phyloP scores from a whole-genome alignment of 2,888 invertebrate genomes.

The Drosophila infuscata region DNA sequence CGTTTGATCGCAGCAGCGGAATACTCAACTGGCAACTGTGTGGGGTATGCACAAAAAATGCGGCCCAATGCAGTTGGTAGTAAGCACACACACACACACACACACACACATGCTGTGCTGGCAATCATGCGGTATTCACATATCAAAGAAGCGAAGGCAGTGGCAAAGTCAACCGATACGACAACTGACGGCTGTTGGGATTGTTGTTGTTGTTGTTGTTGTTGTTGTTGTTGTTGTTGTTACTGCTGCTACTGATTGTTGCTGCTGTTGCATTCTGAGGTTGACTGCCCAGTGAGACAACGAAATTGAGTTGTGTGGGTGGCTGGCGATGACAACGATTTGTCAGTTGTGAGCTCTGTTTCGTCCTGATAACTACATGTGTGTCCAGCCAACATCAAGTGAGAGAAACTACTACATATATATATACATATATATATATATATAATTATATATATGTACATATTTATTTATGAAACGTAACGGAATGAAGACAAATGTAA shows the following conservation, averaged over 20 bases:
- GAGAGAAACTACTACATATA: not conserved
- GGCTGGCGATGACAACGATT: conserved; percentile 22
- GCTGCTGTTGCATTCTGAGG: conserved; percentile 12
- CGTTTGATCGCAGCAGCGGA: conserved; percentile 26
- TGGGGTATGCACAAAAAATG: conserved; percentile 21
- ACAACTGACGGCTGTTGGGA: conserved; percentile 12
- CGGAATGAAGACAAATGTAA: conserved; percentile 30
- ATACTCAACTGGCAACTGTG: not conserved
- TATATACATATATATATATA: not conserved
- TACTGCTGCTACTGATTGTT: not conserved
- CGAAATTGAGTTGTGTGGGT: conserved; percentile 33
- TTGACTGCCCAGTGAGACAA: conserved; percentile 10
- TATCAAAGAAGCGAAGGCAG: conserved; percentile 49
- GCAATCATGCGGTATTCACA: conserved; percentile 36
- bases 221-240: not conserved
- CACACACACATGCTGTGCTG: not conserved
- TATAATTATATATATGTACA: not conserved
- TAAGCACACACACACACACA: not conserved
- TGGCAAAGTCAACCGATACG: conserved; percentile 32
- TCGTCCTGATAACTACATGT: conserved; percentile 11
- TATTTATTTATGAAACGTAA: conserved; percentile 21
- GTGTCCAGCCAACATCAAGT: conserved; percentile 4
- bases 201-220: not conserved
- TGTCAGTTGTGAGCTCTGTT: conserved; percentile 13
- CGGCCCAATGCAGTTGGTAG: conserved; percentile 37